Conservation (phyloP, 2,888 invertebrate species). For the Phyllotreta striolata region DNA sequence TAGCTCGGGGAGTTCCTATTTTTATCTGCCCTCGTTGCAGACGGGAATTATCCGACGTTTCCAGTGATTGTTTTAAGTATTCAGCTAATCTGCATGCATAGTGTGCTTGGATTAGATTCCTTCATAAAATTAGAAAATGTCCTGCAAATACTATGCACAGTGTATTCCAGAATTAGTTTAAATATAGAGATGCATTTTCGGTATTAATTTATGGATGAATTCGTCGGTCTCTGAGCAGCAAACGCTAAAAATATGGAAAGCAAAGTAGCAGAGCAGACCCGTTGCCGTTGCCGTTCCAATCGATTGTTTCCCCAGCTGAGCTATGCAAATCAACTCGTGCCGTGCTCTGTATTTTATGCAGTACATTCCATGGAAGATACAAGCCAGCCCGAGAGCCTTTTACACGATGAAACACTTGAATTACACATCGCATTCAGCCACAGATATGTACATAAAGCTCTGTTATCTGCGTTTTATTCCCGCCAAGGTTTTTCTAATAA, state of each 20-base stretch:
- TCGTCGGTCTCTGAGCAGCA: neutral
- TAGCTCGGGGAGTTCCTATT: conserved; percentile 12
- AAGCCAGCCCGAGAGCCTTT: conserved; percentile 46
- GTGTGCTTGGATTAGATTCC: too few species aligned
- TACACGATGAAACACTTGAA: conserved; percentile 47
- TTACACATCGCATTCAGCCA: conserved; percentile 46
- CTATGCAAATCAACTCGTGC: conserved; percentile 62
- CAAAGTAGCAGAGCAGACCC: conserved; percentile 29
- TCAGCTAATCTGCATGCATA: too few species aligned
- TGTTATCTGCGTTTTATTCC: conserved; percentile 28
- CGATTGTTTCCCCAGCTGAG: conserved; percentile 58
- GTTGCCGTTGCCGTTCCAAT: conserved; percentile 33
- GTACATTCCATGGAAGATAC: conserved; percentile 48
- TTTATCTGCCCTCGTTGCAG: neutral
- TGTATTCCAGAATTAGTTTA: neutral
- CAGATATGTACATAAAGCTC: conserved; percentile 36
- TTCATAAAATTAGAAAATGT: too few species aligned
- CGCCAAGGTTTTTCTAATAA: conserved; percentile 29
- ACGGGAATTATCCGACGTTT: too few species aligned
- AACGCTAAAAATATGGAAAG: conserved; percentile 33
- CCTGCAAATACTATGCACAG: neutral
- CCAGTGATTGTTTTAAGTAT: too few species aligned
- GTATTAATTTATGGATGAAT: too few species aligned
- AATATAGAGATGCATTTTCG: too few species aligned
- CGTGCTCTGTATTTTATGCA: conserved; percentile 63